Percentiles rank a stretch among this genome's conserved stretches.
Evolutionary conservation across 2,888 invertebrate genomes (phyloP).

Genomic region (Drosophila mayaguana): DNA sequence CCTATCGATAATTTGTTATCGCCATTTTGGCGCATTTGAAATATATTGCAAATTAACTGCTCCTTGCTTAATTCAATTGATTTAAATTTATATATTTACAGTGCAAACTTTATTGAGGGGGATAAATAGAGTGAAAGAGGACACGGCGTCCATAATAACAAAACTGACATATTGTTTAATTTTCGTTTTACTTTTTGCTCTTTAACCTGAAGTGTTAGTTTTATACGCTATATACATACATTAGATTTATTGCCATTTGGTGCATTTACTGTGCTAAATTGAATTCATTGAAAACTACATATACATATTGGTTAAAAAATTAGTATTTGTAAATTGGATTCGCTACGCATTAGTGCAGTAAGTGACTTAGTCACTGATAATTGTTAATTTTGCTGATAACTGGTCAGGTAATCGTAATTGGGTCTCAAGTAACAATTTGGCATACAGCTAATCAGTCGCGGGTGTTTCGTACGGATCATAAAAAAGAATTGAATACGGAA

Average conservation of each 20-base stretch:
- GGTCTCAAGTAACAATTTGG: conserved; percentile 27
- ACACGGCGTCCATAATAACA: background rate
- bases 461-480: conserved; percentile 10
- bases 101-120: background rate
- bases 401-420: conserved; percentile 17
- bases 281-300: background rate
- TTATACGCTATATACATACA: background rate
- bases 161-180: background rate
- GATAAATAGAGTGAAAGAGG: too few relatives aligned
- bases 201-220: background rate
- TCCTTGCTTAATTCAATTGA: background rate
- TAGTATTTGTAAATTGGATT: conserved; percentile 7
- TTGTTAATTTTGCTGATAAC: conserved; percentile 28
- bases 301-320: conserved; percentile 9
- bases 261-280: background rate
- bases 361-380: conserved; percentile 18
- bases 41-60: background rate
- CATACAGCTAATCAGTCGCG: conserved; percentile 15
- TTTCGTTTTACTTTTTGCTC: background rate
- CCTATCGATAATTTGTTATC: conserved; percentile 16
- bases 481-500: background rate
- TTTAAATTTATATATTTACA: background rate
- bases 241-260: background rate
- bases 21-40: background rate
- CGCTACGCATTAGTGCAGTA: conserved; percentile 16